Percentiles rank a stretch among this genome's conserved stretches.
Conservation (phyloP, 1,140 invertebrate species). For the Dolichoris vasculosae region DNA sequence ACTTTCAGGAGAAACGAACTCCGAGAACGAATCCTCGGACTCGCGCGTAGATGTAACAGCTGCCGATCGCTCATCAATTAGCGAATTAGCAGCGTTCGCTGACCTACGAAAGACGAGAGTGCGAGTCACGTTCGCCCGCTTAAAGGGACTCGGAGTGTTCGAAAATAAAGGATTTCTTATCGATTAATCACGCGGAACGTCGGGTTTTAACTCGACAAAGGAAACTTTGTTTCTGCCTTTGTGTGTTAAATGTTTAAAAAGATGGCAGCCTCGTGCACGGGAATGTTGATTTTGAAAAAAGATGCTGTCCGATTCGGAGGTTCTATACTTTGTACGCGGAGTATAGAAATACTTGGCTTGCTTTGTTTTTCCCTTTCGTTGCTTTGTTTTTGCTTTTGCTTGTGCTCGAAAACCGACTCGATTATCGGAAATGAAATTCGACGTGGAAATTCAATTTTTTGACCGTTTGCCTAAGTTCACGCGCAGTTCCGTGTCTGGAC, state of each 20-base stretch:
- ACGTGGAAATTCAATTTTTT: background rate
- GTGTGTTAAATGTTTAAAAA: too few relatives aligned
- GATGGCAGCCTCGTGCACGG: too few relatives aligned
- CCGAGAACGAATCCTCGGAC: too few relatives aligned
- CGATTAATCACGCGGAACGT: background rate
- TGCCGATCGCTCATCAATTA: constrained; percentile 60
- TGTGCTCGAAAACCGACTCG: too few relatives aligned
- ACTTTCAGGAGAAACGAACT: background rate
- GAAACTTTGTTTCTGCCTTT: too few relatives aligned
- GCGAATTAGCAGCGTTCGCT: constrained; percentile 53
- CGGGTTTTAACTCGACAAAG: too few relatives aligned
- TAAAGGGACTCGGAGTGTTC: background rate
- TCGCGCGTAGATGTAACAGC: background rate
- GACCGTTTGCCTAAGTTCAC: background rate
- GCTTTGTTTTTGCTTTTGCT: too few relatives aligned
- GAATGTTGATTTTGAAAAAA: background rate
- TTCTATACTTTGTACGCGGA: too few relatives aligned
- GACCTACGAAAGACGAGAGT: background rate
- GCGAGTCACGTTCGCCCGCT: background rate
- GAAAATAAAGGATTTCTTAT: background rate
- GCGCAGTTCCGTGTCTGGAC: background rate
- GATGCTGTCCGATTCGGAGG: background rate
- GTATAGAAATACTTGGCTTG: too few relatives aligned
- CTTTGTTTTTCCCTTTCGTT: too few relatives aligned
- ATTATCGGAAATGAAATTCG: background rate